Evolutionary conservation across 2,888 invertebrate genomes (phyloP).

Genomic region (Eurois occulta): DNA sequence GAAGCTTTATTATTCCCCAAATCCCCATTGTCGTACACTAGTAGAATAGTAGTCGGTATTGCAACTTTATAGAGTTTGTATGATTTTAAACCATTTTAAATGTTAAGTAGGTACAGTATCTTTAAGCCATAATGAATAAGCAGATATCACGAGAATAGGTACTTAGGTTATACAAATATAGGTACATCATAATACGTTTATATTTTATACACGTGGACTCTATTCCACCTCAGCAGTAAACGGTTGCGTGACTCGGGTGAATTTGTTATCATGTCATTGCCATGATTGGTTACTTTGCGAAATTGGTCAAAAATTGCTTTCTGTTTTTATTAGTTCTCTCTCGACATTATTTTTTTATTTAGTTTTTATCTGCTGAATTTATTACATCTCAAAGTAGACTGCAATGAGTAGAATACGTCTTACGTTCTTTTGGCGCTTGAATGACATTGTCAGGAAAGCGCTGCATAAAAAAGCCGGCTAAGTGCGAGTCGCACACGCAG

Average conservation of each 20-base stretch:
- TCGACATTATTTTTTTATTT: neutral
- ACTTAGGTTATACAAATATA: neutral
- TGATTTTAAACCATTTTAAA: neutral
- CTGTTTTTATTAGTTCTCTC: neutral
- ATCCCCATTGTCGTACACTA: no score
- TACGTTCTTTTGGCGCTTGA: no score
- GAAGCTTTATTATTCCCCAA: no score
- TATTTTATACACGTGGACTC: neutral
- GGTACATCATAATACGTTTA: no score
- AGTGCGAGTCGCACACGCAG: no score
- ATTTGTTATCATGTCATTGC: slow-evolving; percentile 5
- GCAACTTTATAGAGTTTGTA: neutral
- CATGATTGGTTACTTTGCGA: neutral
- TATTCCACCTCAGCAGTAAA: neutral
- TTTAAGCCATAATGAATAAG: neutral
- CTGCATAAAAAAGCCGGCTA: no score
- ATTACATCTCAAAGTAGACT: neutral
- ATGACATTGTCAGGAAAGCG: neutral
- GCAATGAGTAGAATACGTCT: neutral
- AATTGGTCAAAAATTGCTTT: neutral
- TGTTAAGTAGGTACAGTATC: neutral
- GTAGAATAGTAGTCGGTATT: neutral
- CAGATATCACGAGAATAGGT: no score
- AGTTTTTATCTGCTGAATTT: neutral
- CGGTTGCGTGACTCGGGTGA: neutral